These are phyloP conservation scores for Notarius quadriscutis DNA, from an alignment of 2,113 vertebrate genomes.

Conservation along the genomic window DNA sequence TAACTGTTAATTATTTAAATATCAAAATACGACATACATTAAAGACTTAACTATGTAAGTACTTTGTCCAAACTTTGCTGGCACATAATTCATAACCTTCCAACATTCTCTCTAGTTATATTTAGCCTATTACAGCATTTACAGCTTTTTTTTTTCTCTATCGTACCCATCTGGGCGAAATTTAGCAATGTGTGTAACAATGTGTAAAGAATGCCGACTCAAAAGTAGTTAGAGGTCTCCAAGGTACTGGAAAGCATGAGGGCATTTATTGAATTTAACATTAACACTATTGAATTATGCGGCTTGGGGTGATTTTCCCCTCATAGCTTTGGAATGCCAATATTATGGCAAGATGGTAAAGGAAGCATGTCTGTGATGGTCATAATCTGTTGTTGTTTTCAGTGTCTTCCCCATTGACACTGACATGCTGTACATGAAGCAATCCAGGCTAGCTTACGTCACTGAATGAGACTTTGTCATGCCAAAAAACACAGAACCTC, in stretches of 20 bases:
- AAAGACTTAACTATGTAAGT: background rate
- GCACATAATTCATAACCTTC: background rate
- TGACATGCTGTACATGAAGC: background rate
- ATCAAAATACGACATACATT: background rate
- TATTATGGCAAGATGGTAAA: background rate
- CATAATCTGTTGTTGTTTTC: background rate
- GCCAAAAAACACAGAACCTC: background rate
- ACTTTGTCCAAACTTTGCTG: background rate
- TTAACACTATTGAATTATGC: constrained; percentile 11
- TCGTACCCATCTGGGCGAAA: constrained; percentile 16
- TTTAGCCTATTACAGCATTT: constrained; percentile 2
- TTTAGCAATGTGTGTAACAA: constrained; percentile 11
- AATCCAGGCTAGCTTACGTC: background rate
- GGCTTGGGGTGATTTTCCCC: background rate
- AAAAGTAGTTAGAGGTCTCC: constrained; percentile 17
- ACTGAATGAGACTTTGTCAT: background rate
- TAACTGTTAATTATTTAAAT: background rate
- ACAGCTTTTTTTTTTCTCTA: constrained; percentile 8
- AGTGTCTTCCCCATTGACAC: background rate
- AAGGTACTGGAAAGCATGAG: constrained; percentile 1
- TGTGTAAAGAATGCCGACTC: background rate
- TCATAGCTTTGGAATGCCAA: background rate
- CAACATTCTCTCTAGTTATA: background rate
- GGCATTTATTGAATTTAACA: constrained; percentile 9
- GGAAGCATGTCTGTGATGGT: background rate